phyloP scores from a whole-genome alignment of 2,797 vertebrate species.

The Caiman crocodilus region DNA sequence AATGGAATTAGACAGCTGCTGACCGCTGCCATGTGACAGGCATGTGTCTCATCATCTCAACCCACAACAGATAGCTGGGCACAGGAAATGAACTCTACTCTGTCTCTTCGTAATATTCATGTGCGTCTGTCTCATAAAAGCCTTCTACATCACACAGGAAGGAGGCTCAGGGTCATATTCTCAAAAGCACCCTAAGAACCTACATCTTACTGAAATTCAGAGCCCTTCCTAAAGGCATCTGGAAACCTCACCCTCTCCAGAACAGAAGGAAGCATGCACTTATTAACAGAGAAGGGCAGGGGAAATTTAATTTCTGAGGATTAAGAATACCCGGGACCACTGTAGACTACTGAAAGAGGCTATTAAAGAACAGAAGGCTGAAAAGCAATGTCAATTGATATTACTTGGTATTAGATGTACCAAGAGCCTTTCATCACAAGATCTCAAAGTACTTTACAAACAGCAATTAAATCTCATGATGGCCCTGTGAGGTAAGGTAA shows the following conservation, averaged over 20 bases:
- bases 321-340: background rate
- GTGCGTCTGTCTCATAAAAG: background rate
- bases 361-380: background rate
- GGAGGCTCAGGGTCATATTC: background rate
- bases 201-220: background rate
- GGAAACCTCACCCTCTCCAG: background rate
- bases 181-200: background rate
- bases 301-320: background rate
- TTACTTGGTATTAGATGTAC: background rate
- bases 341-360: background rate
- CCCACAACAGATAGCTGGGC: background rate
- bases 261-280: background rate
- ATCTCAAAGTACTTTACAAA: background rate
- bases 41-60: background rate
- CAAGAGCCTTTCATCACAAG: fast-evolving
- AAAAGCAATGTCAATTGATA: background rate
- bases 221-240: background rate
- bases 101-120: background rate
- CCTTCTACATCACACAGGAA: background rate
- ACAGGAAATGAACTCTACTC: background rate
- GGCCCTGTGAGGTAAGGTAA: fast-evolving
- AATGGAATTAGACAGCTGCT: background rate
- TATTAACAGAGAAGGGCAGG: background rate
- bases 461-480: background rate
- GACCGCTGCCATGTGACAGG: background rate